Evolutionary conservation across 1,140 invertebrate genomes (phyloP).

Genomic region (Apolygus lucorum): DNA sequence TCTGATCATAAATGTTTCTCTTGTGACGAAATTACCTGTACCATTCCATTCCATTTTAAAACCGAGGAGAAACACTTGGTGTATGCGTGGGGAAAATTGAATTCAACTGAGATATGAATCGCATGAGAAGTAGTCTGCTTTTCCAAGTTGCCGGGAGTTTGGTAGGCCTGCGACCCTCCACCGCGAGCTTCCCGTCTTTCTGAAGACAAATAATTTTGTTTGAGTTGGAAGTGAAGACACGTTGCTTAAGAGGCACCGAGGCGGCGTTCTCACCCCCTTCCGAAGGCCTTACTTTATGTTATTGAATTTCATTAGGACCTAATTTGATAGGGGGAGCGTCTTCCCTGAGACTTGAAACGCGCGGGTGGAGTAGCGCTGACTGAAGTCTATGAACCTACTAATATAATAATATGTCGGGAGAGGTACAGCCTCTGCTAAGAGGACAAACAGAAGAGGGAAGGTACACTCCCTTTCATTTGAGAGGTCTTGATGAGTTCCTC

Average conservation of each 20-base stretch:
- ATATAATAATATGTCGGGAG: conserved; percentile 22
- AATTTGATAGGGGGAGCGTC: conserved; percentile 17
- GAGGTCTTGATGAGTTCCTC: background rate
- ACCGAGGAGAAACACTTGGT: too few species aligned
- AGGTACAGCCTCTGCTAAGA: conserved; percentile 16
- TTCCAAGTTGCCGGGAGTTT: too few species aligned
- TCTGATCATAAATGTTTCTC: too few species aligned
- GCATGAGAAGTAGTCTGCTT: too few species aligned
- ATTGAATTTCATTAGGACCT: conserved; percentile 22
- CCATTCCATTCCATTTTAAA: too few species aligned
- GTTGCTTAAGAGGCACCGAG: background rate
- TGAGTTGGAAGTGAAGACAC: background rate
- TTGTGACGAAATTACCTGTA: too few species aligned
- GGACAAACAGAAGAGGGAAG: conserved; percentile 4
- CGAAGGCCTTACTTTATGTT: conserved; percentile 22
- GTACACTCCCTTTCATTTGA: background rate
- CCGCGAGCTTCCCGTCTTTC: too few species aligned
- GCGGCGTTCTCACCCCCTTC: background rate
- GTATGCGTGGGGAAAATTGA: too few species aligned
- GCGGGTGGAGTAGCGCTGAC: background rate
- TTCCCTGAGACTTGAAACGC: background rate
- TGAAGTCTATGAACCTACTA: conserved; percentile 19
- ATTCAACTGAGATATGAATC: too few species aligned
- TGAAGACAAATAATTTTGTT: background rate
- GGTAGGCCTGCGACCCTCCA: too few species aligned